phyloP scores from a whole-genome alignment of 2,113 vertebrate genomes.

The Butastur rufipennis region DNA sequence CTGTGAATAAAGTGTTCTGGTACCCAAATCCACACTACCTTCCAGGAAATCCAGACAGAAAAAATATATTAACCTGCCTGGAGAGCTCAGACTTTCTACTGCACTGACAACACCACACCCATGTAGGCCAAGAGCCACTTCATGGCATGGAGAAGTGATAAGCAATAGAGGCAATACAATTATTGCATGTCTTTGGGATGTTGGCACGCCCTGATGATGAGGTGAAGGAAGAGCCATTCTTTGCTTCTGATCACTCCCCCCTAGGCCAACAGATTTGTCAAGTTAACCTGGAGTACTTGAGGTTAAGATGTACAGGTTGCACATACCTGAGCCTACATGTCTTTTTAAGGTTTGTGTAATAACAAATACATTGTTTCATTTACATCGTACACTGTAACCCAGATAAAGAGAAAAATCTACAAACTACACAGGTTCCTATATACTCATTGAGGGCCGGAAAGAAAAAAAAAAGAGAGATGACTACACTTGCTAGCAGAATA shows the following conservation, averaged over 20 bases:
- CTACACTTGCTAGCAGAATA: neutral
- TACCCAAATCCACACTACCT: neutral
- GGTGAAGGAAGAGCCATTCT: neutral
- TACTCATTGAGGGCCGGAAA: neutral
- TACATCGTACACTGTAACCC: neutral
- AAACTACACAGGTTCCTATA: neutral
- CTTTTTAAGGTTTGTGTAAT: neutral
- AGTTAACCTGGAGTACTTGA: neutral
- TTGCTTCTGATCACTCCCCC: neutral
- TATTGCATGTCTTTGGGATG: neutral
- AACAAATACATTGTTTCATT: neutral
- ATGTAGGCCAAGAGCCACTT: neutral
- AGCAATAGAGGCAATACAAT: neutral
- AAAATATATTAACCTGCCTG: neutral
- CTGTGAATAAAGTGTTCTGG: neutral
- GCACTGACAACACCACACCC: neutral
- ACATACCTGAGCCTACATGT: neutral
- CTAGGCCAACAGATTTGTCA: neutral
- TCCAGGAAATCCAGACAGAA: neutral
- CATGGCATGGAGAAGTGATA: neutral
- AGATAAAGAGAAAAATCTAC: neutral
- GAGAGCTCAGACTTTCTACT: neutral
- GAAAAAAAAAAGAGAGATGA: neutral
- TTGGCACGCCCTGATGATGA: neutral
- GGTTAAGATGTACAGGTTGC: neutral